Conservation (phyloP, 2,113 vertebrate species). For the Daubentonia madagascariensis region DNA sequence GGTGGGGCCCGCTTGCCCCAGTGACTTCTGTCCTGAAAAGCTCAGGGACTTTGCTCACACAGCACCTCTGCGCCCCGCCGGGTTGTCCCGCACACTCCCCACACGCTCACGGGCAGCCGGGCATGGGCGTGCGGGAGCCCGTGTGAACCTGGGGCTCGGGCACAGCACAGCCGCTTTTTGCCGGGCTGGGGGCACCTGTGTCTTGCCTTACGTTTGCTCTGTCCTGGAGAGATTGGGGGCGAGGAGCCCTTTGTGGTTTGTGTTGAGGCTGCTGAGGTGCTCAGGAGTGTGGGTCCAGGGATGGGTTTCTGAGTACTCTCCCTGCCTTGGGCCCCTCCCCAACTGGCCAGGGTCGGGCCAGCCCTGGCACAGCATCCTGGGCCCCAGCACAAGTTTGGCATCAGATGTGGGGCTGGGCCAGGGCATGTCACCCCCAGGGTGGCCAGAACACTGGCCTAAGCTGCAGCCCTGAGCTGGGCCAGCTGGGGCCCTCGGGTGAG, state of each 20-base stretch:
- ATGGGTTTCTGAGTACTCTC: fast-evolving
- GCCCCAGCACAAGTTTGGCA: fast-evolving
- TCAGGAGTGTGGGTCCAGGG: fast-evolving
- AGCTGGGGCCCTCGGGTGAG: background rate
- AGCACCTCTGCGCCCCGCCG: too few relatives aligned
- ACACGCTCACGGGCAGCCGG: too few relatives aligned
- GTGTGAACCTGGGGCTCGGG: too few relatives aligned
- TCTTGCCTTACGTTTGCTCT: too few relatives aligned
- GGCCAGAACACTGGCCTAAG: background rate
- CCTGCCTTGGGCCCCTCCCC: fast-evolving
- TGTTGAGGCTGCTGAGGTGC: fast-evolving
- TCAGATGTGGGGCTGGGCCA: fast-evolving
- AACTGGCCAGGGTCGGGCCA: background rate
- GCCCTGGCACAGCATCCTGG: fast-evolving
- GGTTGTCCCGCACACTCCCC: too few relatives aligned
- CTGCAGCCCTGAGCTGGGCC: background rate
- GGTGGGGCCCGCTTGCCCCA: fast-evolving
- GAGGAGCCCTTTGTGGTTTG: fast-evolving
- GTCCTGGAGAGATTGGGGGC: fast-evolving
- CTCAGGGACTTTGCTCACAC: too few relatives aligned
- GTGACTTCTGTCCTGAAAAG: background rate
- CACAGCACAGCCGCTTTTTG: fast-evolving
- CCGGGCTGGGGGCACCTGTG: background rate
- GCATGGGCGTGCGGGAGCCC: too few relatives aligned
- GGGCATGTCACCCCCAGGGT: fast-evolving